These are phyloP conservation scores for Microcaecilia unicolor DNA, from an alignment of 2,797 vertebrate species.

Conservation along the genomic window DNA sequence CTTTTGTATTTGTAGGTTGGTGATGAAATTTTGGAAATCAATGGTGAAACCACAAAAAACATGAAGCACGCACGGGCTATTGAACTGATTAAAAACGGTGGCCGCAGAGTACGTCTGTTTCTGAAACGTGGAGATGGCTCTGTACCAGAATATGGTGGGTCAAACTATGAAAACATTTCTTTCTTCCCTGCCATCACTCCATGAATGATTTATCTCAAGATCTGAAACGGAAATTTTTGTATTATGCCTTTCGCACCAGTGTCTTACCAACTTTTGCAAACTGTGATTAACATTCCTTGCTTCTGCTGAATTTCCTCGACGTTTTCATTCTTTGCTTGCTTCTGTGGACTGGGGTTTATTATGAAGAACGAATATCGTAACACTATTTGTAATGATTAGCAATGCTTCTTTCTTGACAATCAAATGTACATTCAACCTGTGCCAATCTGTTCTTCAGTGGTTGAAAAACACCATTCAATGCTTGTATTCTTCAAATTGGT, in stretches of 20 bases:
- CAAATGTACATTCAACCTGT: constrained; percentile 65
- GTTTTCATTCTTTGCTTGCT: constrained; percentile 79
- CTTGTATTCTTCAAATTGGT: constrained; percentile 33
- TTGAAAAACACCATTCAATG: too few relatives aligned
- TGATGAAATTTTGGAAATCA: constrained; percentile 97
- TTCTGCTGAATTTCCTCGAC: constrained; percentile 67
- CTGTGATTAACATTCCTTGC: constrained; percentile 63
- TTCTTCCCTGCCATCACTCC: constrained; percentile 97
- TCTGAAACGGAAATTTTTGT: constrained; percentile 69
- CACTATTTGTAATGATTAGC: constrained; percentile 59
- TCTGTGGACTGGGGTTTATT: constrained; percentile 72
- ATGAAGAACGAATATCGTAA: constrained; percentile 55
- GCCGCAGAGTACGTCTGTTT: constrained; percentile 85
- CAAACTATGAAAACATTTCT: constrained; percentile 98
- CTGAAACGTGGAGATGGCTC: constrained; percentile 96
- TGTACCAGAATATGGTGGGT: constrained; percentile 99
- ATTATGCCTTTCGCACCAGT: constrained; percentile 65
- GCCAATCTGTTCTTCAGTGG: constrained; percentile 70
- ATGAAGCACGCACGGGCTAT: constrained; percentile 98
- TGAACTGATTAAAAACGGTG: constrained; percentile 97
- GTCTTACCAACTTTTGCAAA: constrained; percentile 72
- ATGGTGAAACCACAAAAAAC: constrained; percentile 94
- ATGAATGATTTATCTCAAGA: constrained; percentile 74
- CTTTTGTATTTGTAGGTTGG: constrained; percentile 67
- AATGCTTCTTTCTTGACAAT: constrained; percentile 52